Base-by-base conservation (phyloP, 2,113 vertebrate genomes). In the Suncus etruscus region DNA sequence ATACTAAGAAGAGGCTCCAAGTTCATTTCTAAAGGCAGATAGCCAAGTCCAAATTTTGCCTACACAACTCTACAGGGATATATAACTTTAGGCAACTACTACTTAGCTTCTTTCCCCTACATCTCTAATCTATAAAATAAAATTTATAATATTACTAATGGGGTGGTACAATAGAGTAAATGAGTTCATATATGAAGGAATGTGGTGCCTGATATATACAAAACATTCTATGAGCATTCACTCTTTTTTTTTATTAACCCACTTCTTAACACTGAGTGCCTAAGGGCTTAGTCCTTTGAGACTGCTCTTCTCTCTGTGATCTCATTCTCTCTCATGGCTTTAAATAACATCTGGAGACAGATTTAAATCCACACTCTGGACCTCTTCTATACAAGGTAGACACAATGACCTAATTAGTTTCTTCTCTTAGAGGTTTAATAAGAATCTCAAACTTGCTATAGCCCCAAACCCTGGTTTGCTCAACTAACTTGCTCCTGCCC, bases 281-380 rank as follows among this genome's bases (percentile, higher is more conserved):
- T 66, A 32, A 84, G 54, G 47, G 11, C 75, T 77, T 16, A n/a
- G 32, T 74, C 47, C 63, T 79, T 63, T n/a, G 12, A 65, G 14
- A 39, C 39, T 58, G 11, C 27, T 75, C 61, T 68, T 83, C 2
- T 27, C 6, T 47, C 25, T 1, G 11, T 54, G 24, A 85, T 25
- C 76, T 69, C 61, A 72, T 76, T 82, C 39, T 79, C 31, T 91
- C 47, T 73, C 20, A 31, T 2, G 48, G 32, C n/a, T 87, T 86
- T 68, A 76, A 68, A 14, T 75, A 75, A 79, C 1, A 45, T 51
- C 39, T 31, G 15, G 18, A 72, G 14, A 47, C 16, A 77, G 58
- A 72, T 80, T 83, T 51, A 87, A 83, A 80, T 58, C 66, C 79
- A 83, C 25, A 68, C 11, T 45, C 73, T 72, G 70, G 32, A 79